A percentile compares a stretch with the other conserved stretches of the same genome.
Evolutionary conservation across 2,888 invertebrate genomes (phyloP).

Genomic region (Amiota communis): DNA sequence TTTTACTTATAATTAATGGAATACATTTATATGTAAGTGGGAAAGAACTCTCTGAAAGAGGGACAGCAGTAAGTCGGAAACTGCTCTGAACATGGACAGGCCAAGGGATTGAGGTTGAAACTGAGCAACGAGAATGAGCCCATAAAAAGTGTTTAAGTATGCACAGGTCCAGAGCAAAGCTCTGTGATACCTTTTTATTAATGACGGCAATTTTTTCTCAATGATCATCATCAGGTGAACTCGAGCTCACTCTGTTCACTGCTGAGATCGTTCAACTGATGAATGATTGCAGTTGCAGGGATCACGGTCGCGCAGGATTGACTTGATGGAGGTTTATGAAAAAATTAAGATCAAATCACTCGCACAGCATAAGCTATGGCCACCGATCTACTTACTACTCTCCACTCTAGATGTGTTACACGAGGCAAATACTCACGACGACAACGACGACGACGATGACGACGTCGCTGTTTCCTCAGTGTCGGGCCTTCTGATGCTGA

Average conservation of each 20-base stretch:
- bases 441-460: no score
- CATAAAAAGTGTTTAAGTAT: constrained; percentile 24
- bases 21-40: constrained; percentile 31
- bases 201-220: constrained; percentile 50
- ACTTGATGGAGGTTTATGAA: constrained; percentile 17
- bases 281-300: constrained; percentile 35
- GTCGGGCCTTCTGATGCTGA: constrained; percentile 9
- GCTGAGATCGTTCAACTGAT: constrained; percentile 25
- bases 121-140: constrained; percentile 25
- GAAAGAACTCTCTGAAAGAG: constrained; percentile 2
- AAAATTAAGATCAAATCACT: constrained; percentile 32
- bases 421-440: constrained; percentile 27
- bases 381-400: neutral
- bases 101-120: neutral
- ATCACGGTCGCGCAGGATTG: constrained; percentile 14
- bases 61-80: neutral
- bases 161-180: constrained; percentile 3
- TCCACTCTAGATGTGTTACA: constrained; percentile 33
- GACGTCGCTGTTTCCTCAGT: constrained; percentile 22
- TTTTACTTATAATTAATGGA: constrained; percentile 37
- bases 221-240: constrained; percentile 44
- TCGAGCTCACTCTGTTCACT: constrained; percentile 23
- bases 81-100: neutral
- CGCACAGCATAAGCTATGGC: no score
- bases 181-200: constrained; percentile 42